Base-by-base conservation (phyloP, 1,140 invertebrate species). In the Alviniconcha marisindica region DNA sequence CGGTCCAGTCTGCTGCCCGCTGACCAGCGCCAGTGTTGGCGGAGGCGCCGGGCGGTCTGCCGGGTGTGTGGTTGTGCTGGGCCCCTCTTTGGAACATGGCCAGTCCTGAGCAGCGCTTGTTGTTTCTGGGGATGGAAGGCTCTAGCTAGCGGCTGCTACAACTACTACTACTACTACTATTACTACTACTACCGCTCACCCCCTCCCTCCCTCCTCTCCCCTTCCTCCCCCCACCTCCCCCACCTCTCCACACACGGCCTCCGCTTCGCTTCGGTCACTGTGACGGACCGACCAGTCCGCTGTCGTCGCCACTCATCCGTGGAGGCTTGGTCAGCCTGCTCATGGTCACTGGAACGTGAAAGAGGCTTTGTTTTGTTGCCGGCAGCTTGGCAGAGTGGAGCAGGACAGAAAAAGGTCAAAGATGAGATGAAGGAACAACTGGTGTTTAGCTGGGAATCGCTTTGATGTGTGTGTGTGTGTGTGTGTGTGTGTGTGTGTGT, bases 341-440 rank as follows among this genome's bases (percentile, higher is more conserved):
- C 44, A 28, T 38, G 54, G 77, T 66, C 51, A 79, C 77, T 60
- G 54, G 44, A 79, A 79, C 77, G 54, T 66, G 54, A 79, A 79
- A 60, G n/a, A 42, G 48, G 48, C 21, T 21, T 56, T 56, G 77
- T n/a, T 66, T 10, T 56, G 33, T 79, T 15, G 14, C 21, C 44
- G 77, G 24, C 40, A 74, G 73, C 28, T 28, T 38, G 38, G 36
- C 5, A 71, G 38, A 3, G 5, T 74, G 21, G 24, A 10, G 12
- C 7, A 28, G n/a, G 24, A 42, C 4, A 42, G 31, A 74, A 24
- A 42, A 69, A 69, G 63, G 24, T 31, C n/a, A 69, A 69, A 36
- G 33, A 69, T 28, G 33, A 69, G 63, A 69, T 31, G 24, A 69
- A 7, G 24, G 33, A 69, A 48, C 44, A 48, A 48, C 5, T 18